Conservation (phyloP, 2,113 vertebrate genomes). For the Chrysochloris asiatica region DNA sequence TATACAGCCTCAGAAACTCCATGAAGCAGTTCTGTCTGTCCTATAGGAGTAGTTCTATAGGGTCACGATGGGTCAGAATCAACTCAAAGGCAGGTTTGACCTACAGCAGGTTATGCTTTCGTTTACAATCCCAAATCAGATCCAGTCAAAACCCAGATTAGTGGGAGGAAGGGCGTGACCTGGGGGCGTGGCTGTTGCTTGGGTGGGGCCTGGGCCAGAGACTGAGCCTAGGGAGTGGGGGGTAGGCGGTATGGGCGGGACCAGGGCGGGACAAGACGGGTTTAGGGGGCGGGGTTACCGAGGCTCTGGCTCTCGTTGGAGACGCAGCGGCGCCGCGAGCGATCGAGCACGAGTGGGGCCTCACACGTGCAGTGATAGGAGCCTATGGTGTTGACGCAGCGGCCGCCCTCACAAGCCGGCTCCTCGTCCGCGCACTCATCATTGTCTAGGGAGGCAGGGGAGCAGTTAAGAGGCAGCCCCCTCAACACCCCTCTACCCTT, state of each 20-base stretch:
- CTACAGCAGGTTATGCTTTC: too few relatives aligned
- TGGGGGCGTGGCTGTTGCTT: neutral
- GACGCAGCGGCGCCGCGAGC: constrained; percentile 88
- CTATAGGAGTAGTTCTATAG: too few relatives aligned
- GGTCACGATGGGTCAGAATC: too few relatives aligned
- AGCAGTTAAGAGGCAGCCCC: neutral
- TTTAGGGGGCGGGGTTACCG: constrained; percentile 76
- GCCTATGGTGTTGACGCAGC: constrained; percentile 92
- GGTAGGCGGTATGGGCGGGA: rapidly evolving
- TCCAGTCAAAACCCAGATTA: neutral
- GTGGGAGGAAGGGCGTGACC: neutral
- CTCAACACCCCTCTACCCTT: neutral
- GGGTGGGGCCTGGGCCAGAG: neutral
- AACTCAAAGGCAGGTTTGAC: too few relatives aligned
- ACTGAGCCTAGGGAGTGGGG: neutral
- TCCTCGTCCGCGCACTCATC: constrained; percentile 89
- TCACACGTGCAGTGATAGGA: constrained; percentile 91
- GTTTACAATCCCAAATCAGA: too few relatives aligned
- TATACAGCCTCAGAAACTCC: too few relatives aligned
- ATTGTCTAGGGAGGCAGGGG: constrained; percentile 82
- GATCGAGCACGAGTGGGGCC: constrained; percentile 88
- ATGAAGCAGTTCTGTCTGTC: too few relatives aligned
- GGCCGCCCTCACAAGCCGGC: constrained; percentile 87
- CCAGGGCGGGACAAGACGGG: rapidly evolving
- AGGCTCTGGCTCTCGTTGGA: constrained; percentile 86